These are phyloP conservation scores for Chaetops frenatus DNA, from an alignment of 2,113 vertebrate genomes.

Conservation along the genomic window DNA sequence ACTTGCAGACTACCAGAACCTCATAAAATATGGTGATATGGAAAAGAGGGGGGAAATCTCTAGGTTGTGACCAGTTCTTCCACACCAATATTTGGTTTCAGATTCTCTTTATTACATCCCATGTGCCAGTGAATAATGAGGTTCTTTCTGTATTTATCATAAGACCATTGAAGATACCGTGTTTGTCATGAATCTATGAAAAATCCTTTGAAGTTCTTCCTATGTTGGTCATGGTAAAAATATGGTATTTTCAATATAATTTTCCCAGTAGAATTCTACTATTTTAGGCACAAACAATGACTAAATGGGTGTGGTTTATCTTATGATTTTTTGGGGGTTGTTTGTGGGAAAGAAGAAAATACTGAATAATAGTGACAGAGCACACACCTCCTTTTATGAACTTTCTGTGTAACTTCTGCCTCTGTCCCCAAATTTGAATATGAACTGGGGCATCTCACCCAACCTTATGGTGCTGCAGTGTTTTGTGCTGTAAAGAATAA, in stretches of 20 bases:
- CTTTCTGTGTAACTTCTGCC: not conserved
- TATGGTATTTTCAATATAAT: not conserved
- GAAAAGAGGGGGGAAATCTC: not conserved
- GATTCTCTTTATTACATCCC: not conserved
- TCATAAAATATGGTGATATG: not conserved
- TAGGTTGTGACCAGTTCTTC: not conserved
- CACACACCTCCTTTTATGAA: rapidly evolving
- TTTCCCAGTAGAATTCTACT: not conserved
- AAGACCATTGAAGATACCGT: not conserved
- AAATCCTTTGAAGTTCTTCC: not conserved
- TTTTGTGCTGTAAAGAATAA: not conserved
- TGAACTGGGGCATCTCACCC: not conserved
- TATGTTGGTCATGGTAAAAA: not conserved
- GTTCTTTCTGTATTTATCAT: not conserved
- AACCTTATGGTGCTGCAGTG: not conserved
- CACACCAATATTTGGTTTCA: not conserved
- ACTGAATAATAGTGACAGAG: not conserved
- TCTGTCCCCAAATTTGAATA: not conserved
- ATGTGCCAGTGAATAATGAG: not conserved
- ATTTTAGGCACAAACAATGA: not conserved
- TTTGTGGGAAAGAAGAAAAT: not conserved
- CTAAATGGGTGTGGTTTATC: not conserved
- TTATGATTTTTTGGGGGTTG: not conserved
- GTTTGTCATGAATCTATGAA: not conserved
- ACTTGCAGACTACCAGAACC: not conserved